phyloP scores from a whole-genome alignment of 2,113 vertebrate genomes.

The Melozone crissalis region DNA sequence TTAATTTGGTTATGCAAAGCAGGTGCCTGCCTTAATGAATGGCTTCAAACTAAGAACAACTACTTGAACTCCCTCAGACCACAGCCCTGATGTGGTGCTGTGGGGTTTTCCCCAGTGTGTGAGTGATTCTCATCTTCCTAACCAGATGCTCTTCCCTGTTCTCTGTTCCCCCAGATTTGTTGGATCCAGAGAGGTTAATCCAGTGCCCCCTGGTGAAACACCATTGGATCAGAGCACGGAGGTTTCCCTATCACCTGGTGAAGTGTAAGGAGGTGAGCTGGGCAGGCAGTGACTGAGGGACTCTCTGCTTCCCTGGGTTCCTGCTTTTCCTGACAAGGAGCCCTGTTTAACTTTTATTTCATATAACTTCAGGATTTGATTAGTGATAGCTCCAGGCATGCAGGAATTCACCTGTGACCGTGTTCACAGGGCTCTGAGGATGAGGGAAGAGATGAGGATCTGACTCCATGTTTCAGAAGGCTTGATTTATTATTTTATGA shows the following conservation, averaged over 20 bases:
- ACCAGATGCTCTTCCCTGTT: background rate
- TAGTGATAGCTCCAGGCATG: background rate
- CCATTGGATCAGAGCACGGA: constrained; percentile 84
- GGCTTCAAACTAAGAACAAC: background rate
- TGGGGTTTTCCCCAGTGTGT: background rate
- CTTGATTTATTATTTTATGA: too few relatives aligned
- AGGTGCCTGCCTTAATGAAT: background rate
- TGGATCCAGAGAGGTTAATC: constrained; percentile 84
- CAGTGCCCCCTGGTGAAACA: constrained; percentile 87
- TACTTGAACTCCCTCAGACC: background rate
- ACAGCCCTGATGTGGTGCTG: background rate
- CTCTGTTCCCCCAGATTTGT: constrained; percentile 41
- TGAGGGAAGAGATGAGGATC: too few relatives aligned
- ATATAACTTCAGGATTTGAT: background rate
- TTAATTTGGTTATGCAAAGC: background rate
- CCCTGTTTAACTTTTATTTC: background rate
- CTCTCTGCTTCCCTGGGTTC: fast-evolving
- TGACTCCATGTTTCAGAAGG: too few relatives aligned
- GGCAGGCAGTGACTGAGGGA: too few relatives aligned
- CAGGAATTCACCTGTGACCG: background rate
- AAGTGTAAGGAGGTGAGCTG: constrained; percentile 89
- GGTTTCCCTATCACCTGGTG: constrained; percentile 91
- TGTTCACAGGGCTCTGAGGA: too few relatives aligned
- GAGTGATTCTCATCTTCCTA: background rate
- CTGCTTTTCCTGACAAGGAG: background rate